A percentile compares a stretch with the other conserved stretches of the same genome.
These are phyloP conservation scores for Ophioninae sp. DNA, from an alignment of 2,888 invertebrate genomes.

Conservation along the genomic window DNA sequence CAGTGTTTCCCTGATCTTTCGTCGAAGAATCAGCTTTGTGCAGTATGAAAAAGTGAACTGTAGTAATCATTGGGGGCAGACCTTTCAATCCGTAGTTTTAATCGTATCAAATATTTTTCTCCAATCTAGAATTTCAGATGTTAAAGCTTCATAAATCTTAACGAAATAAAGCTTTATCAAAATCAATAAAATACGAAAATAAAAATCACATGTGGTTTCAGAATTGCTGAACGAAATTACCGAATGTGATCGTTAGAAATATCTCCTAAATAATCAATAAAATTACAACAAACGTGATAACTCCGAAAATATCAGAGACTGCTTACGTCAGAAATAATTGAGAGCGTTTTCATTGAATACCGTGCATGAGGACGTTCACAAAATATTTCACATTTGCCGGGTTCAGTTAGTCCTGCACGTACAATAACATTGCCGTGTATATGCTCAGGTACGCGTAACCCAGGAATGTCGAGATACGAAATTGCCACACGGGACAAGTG, in stretches of 20 bases:
- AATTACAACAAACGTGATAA: not conserved
- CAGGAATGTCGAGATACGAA: constrained; percentile 31
- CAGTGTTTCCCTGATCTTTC: not conserved
- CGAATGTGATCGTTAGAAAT: too few species aligned
- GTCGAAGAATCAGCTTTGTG: not conserved
- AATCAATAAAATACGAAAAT: too few species aligned
- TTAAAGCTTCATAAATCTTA: not conserved
- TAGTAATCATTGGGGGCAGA: not conserved
- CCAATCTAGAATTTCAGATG: not conserved
- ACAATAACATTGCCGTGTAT: constrained; percentile 6
- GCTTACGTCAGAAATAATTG: not conserved
- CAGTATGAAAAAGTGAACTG: not conserved
- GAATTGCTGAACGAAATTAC: too few species aligned
- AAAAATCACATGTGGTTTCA: too few species aligned
- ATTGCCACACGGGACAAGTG: constrained; percentile 37
- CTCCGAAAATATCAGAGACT: not conserved
- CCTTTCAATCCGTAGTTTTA: not conserved
- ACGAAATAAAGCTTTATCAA: too few species aligned
- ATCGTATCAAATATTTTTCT: not conserved
- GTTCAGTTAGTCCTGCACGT: not conserved
- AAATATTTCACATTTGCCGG: constrained; percentile 32
- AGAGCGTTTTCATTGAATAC: not conserved
- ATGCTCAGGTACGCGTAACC: not conserved
- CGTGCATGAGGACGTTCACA: constrained; percentile 32
- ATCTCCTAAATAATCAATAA: too few species aligned